These are phyloP conservation scores for Aythya baeri DNA, from an alignment of 2,113 vertebrate species.

Conservation along the genomic window DNA sequence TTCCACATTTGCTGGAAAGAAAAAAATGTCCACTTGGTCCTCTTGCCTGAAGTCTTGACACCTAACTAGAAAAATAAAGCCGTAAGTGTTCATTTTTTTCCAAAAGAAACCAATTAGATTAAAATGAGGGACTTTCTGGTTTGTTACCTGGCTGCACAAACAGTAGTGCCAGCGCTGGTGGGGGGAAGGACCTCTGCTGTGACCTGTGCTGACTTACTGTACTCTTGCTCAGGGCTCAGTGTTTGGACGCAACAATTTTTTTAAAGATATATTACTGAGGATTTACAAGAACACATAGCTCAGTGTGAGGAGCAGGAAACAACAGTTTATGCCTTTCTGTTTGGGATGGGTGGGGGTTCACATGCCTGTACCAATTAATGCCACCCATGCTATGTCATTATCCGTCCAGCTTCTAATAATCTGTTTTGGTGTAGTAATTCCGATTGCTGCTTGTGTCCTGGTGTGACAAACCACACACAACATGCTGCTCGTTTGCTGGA, in stretches of 20 bases:
- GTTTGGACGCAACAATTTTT: background rate
- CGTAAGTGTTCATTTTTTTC: background rate
- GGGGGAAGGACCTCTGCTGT: background rate
- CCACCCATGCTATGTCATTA: background rate
- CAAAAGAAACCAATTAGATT: background rate
- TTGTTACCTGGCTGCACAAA: background rate
- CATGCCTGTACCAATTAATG: background rate
- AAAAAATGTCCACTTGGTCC: background rate
- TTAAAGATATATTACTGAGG: background rate
- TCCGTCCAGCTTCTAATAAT: background rate
- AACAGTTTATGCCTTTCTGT: background rate
- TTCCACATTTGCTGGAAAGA: background rate
- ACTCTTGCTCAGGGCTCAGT: background rate
- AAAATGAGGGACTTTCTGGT: background rate
- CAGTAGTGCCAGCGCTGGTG: background rate
- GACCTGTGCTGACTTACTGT: background rate
- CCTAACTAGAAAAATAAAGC: background rate
- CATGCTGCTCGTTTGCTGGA: background rate
- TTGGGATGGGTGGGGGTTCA: background rate
- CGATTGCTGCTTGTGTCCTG: background rate
- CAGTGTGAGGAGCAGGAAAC: background rate
- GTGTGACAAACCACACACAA: background rate
- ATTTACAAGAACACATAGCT: background rate
- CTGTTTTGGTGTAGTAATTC: background rate
- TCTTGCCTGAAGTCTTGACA: background rate